phyloP scores from a whole-genome alignment of 2,797 vertebrate genomes.

The Epinephelus coioides region DNA sequence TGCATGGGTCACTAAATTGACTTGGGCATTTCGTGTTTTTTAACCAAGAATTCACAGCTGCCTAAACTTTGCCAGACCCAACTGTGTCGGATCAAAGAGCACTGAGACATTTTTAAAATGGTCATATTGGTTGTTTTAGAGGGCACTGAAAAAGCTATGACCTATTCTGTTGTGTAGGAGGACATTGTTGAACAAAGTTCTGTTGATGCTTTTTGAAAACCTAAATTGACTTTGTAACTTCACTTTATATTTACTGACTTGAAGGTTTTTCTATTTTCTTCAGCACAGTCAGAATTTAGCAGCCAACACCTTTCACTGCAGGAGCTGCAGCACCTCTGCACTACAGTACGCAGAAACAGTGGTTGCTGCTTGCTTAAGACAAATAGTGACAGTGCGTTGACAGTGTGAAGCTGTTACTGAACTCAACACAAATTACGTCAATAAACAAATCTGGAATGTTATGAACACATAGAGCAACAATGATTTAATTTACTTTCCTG shows the following conservation, averaged over 20 bases:
- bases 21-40: no score
- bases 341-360: not conserved
- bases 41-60: no score
- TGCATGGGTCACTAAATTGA: no score
- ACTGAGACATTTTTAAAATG: not conserved
- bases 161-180: not conserved
- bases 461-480: not conserved
- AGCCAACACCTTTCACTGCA: not conserved
- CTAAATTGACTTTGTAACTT: constrained; percentile 4
- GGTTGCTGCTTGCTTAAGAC: constrained; percentile 3
- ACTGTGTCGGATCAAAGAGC: not conserved
- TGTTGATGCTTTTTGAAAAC: constrained; percentile 1
- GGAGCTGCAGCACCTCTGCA: not conserved
- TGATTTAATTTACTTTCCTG: not conserved
- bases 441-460: constrained; percentile 6
- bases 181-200: not conserved
- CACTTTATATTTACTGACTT: not conserved
- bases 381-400: constrained; percentile 1
- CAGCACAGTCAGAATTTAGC: not conserved
- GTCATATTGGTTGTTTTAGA: not conserved
- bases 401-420: constrained; percentile 10
- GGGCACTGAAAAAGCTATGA: not conserved
- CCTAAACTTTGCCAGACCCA: not conserved
- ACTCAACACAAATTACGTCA: not conserved
- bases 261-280: constrained; percentile 3